Conservation (phyloP, 2,888 invertebrate genomes). For the Carcina quercana region DNA sequence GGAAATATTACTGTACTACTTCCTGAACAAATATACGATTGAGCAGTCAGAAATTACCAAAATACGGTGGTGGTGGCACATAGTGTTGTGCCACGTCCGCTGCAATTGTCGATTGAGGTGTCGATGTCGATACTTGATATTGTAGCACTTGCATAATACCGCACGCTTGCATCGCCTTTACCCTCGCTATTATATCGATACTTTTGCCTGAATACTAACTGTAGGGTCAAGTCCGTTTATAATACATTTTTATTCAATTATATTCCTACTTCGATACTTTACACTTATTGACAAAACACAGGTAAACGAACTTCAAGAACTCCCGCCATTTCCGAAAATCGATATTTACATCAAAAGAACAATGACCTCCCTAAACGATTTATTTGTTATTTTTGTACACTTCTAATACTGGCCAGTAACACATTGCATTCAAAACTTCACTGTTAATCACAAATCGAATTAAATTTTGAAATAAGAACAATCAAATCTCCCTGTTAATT, state of each 20-base stretch:
- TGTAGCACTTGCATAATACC: slow-evolving; percentile 80
- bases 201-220: neutral
- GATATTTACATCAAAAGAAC: slow-evolving; percentile 53
- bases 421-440: too few relatives aligned
- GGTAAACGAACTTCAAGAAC: slow-evolving; percentile 29
- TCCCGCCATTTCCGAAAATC: slow-evolving; percentile 57
- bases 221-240: neutral
- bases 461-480: too few relatives aligned
- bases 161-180: slow-evolving; percentile 70
- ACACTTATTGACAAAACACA: neutral
- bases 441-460: too few relatives aligned
- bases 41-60: slow-evolving; percentile 54
- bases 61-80: slow-evolving; percentile 66
- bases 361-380: slow-evolving; percentile 60
- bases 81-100: slow-evolving; percentile 61
- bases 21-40: too few relatives aligned
- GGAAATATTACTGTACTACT: too few relatives aligned
- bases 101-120: slow-evolving; percentile 63
- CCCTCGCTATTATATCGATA: slow-evolving; percentile 4
- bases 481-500: too few relatives aligned
- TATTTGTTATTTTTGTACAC: too few relatives aligned
- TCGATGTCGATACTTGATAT: slow-evolving; percentile 73
- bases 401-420: too few relatives aligned
- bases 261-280: neutral
- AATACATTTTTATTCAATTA: neutral